Conservation (phyloP, 2,113 vertebrate genomes). For the Otocyon megalotis region DNA sequence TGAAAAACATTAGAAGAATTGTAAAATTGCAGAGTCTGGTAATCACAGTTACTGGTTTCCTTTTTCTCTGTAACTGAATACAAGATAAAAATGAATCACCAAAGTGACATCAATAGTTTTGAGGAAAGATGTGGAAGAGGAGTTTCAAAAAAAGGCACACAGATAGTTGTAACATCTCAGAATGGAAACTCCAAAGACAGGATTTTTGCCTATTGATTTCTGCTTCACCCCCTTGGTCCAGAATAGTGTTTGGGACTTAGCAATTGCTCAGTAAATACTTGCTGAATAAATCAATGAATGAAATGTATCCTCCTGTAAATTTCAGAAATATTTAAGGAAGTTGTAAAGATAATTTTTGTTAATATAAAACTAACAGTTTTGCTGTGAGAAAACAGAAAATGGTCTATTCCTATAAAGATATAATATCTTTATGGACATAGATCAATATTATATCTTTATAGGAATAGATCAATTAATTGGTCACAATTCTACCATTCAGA, state of each 20-base stretch:
- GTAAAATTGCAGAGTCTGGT: neutral
- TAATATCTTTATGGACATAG: neutral
- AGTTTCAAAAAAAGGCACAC: constrained; percentile 41
- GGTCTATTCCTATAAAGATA: neutral
- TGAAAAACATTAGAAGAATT: constrained; percentile 4
- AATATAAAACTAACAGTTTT: constrained; percentile 20
- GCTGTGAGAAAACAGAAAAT: neutral
- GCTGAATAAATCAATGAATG: constrained; percentile 9
- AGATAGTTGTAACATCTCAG: neutral
- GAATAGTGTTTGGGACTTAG: neutral
- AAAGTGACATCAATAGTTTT: neutral
- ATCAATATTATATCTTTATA: neutral
- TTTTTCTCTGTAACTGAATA: constrained; percentile 1
- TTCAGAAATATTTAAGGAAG: constrained; percentile 38
- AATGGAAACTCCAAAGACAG: constrained; percentile 17
- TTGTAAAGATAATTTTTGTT: constrained; percentile 21
- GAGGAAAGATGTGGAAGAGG: neutral
- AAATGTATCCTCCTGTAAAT: constrained; percentile 8
- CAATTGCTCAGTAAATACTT: neutral
- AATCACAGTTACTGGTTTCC: constrained; percentile 16
- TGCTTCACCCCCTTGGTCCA: neutral
- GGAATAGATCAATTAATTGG: neutral
- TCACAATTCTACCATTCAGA: neutral
- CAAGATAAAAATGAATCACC: constrained; percentile 57
- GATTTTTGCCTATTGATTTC: neutral